phyloP scores from a whole-genome alignment of 2,797 vertebrate genomes.

The Xiphorhynchus erythropygius region DNA sequence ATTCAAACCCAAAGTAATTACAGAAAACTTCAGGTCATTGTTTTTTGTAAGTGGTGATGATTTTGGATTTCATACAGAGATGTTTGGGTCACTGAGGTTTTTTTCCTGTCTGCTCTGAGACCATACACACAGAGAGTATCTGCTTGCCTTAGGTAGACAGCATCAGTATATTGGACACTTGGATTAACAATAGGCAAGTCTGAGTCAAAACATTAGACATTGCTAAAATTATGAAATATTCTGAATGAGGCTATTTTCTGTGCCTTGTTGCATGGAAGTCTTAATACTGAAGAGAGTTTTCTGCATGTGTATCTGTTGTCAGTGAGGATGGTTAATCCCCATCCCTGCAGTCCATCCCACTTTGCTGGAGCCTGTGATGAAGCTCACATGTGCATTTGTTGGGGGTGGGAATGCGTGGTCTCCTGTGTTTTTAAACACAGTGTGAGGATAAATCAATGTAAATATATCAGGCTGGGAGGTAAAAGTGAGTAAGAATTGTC shows the following conservation, averaged over 20 bases:
- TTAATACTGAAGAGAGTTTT: background rate
- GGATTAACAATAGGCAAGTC: background rate
- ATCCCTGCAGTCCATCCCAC: background rate
- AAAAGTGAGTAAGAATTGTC: background rate
- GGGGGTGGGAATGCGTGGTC: background rate
- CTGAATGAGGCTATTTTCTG: background rate
- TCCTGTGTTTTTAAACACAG: background rate
- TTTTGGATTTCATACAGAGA: background rate
- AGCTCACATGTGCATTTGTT: background rate
- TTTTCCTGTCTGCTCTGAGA: background rate
- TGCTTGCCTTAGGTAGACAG: background rate
- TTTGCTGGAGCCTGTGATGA: background rate
- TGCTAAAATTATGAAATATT: background rate
- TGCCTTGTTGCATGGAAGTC: background rate
- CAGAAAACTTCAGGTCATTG: rapidly evolving
- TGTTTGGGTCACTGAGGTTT: background rate
- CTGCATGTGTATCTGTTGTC: background rate
- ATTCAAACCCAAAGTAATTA: background rate
- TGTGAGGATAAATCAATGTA: background rate
- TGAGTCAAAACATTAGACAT: background rate
- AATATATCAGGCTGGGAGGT: background rate
- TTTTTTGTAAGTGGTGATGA: background rate
- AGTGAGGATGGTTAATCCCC: background rate
- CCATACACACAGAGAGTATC: background rate
- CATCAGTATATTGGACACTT: background rate